phyloP scores from a whole-genome alignment of 64 coral and sea anemone genomes.

The Porites lutea region DNA sequence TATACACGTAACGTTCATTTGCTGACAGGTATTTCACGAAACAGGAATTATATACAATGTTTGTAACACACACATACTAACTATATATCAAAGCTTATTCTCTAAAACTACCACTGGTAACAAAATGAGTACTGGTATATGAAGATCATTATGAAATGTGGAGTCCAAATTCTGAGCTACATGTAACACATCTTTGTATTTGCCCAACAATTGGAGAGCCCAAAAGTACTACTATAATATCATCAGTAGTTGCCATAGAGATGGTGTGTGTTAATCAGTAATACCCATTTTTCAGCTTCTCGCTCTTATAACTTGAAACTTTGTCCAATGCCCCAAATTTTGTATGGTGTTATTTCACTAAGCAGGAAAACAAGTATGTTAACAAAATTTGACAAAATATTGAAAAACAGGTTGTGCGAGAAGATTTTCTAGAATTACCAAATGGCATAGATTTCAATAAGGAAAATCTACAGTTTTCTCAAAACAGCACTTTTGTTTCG shows the following conservation, averaged over 20 bases:
- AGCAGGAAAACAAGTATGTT: neutral
- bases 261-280: too few species aligned
- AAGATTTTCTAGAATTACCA: too few species aligned
- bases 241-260: neutral
- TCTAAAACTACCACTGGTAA: neutral
- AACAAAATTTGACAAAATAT: too few species aligned
- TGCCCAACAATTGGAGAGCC: neutral
- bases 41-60: neutral
- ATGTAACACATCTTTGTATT: too few species aligned
- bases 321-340: neutral
- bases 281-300: neutral
- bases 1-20: neutral
- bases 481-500: too few species aligned
- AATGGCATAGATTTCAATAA: too few species aligned
- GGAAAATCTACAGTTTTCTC: too few species aligned
- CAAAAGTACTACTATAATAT: conserved; percentile 1
- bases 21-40: neutral
- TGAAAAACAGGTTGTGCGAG: too few species aligned
- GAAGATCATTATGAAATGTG: neutral
- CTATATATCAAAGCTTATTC: conserved; percentile 1
- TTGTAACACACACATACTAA: neutral
- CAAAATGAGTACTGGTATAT: neutral
- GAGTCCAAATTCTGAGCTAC: neutral
- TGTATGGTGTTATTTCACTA: conserved; percentile 3
- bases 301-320: conserved; percentile 9